A percentile compares a stretch with the other conserved stretches of the same genome.
These are phyloP conservation scores for Lydus trimaculatus DNA, from an alignment of 2,888 invertebrate genomes.

Conservation along the genomic window DNA sequence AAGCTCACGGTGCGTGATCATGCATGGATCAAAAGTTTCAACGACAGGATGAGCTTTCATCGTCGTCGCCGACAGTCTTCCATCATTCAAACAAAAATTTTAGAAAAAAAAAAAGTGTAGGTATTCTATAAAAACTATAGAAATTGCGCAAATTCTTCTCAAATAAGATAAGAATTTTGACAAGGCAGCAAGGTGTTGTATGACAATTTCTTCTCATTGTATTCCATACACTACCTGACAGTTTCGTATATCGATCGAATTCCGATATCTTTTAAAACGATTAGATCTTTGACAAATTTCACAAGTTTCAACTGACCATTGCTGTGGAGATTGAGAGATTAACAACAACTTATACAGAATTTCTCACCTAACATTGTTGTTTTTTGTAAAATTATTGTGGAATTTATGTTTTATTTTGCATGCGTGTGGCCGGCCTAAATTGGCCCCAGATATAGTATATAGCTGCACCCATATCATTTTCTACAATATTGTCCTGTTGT, in stretches of 20 bases:
- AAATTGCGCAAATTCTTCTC: slow-evolving; percentile 18
- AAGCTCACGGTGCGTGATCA: slow-evolving; percentile 47
- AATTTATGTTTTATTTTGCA: neutral
- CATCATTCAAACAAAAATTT: slow-evolving; percentile 7
- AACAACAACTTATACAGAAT: neutral
- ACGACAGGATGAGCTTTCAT: slow-evolving; percentile 51
- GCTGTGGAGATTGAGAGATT: neutral
- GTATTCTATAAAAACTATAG: neutral
- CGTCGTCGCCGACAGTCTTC: slow-evolving; percentile 28
- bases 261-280: neutral
- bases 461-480: neutral
- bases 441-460: neutral
- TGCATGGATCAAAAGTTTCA: slow-evolving; percentile 52
- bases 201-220: neutral
- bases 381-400: too few relatives aligned
- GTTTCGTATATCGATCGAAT: neutral
- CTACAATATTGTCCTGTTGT: neutral
- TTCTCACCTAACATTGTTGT: too few relatives aligned
- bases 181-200: neutral
- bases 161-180: slow-evolving; percentile 13
- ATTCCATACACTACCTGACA: neutral
- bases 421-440: slow-evolving; percentile 1
- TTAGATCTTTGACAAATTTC: neutral
- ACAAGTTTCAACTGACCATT: neutral
- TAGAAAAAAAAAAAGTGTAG: too few relatives aligned